Percentiles rank a stretch among this genome's conserved stretches.
Conservation (phyloP, 2,113 vertebrate genomes). For the Alces alces region DNA sequence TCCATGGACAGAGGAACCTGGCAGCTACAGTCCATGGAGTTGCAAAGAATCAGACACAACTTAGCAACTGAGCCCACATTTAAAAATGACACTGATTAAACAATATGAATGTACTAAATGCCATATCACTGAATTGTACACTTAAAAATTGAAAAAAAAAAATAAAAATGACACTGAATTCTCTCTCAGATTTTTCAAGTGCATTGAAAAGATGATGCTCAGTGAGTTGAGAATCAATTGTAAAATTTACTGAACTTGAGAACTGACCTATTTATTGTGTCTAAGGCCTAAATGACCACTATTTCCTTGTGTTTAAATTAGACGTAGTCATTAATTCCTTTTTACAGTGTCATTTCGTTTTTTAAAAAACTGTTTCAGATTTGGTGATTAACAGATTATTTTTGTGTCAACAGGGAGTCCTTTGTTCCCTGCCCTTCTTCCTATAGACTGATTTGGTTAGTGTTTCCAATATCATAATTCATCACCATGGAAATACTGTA, state of each 20-base stretch:
- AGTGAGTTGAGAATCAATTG: not conserved
- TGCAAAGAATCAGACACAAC: not conserved
- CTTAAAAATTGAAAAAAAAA: too few relatives aligned
- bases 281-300: not conserved
- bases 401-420: not conserved
- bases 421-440: not conserved
- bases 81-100: not conserved
- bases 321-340: not conserved
- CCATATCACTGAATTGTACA: too few relatives aligned
- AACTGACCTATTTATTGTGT: not conserved
- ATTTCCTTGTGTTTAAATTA: not conserved
- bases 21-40: not conserved
- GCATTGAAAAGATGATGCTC: not conserved
- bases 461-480: not conserved
- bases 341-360: not conserved
- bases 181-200: not conserved
- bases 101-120: too few relatives aligned
- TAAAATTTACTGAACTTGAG: not conserved
- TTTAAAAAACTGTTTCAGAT: not conserved
- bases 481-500: slow-evolving; percentile 18
- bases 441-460: not conserved
- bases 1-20: not conserved
- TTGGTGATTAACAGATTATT: not conserved
- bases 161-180: not conserved
- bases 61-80: not conserved